Conservation (phyloP, 30 jellyfish, hydroid and myxozoan species). For the Phacellophora camtschatica region DNA sequence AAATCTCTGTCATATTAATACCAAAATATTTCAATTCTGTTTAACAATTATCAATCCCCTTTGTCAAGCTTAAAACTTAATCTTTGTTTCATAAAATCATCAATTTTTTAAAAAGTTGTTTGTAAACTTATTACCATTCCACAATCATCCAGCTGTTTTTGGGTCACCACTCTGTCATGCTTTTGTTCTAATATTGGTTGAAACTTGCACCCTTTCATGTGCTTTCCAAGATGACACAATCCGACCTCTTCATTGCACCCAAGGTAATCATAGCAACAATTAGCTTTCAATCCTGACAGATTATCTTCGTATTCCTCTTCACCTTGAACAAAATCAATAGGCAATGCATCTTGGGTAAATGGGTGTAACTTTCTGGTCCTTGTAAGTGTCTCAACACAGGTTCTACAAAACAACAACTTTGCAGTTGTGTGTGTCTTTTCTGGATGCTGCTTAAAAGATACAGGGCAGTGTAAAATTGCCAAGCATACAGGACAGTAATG, state of each 20-base stretch:
- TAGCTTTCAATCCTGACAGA: conserved; percentile 5
- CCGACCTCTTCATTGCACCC: conserved; percentile 41
- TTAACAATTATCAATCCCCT: too few relatives aligned
- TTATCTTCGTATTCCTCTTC: conserved; percentile 1
- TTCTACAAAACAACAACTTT: conserved; percentile 8
- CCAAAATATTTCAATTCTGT: too few relatives aligned
- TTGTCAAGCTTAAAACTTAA: too few relatives aligned
- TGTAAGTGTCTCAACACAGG: conserved; percentile 39
- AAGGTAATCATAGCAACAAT: conserved; percentile 10
- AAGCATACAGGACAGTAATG: conserved; percentile 45
- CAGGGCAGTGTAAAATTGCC: conserved; percentile 49
- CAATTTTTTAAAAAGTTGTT: too few relatives aligned
- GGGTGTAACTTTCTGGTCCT: conserved; percentile 57
- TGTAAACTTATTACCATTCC: too few relatives aligned
- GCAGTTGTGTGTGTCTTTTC: background rate
- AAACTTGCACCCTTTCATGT: conserved; percentile 27
- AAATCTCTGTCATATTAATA: too few relatives aligned
- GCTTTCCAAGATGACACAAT: conserved; percentile 41
- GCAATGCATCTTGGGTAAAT: conserved; percentile 33
- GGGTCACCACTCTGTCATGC: conserved; percentile 2
- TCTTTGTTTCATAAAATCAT: too few relatives aligned
- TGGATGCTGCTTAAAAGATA: conserved; percentile 7
- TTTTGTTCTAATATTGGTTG: conserved; percentile 19
- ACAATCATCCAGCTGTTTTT: background rate
- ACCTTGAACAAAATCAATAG: conserved; percentile 11